Base-by-base conservation (phyloP, 2,797 vertebrate species). In the Scyliorhinus canicula region DNA sequence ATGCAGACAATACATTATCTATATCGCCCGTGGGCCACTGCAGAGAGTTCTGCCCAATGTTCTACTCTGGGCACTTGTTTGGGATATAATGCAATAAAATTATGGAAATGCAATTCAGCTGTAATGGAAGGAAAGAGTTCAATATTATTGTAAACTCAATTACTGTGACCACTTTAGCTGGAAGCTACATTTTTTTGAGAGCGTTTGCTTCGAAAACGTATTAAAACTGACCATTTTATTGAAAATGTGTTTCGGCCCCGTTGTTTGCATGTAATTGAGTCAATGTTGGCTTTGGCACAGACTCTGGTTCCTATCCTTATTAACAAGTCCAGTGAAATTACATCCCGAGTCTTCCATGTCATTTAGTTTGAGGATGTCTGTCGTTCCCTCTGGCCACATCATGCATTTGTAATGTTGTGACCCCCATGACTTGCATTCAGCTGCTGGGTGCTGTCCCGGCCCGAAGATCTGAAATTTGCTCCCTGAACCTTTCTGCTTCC, bases 91-190 rank as follows among this genome's bases (percentile, higher is more conserved):
- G 65, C 97, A 98, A 98, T 96, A 97, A 96, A 98, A 97, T 97
- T 97, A 98, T 97, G 96, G 96, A 97, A 97, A 97, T 97, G 96
- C 95, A 97, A 97, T 98, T 96, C 96, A 96, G 98, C 98, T 97
- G 98, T 96, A 97, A 97, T 96, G 96, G 95, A 95, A 95, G 95
- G 97, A 97, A 96, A 96, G 96, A 96, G 95, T 95, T 95, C 35
- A 96, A 96, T 95, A 96, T 95, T 95, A 96, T 86, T 31, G 79
- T 96, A 97, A 96, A 97, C 88, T 96, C 95, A 96, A 96, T 97
- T 97, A 97, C 50, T 95, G 93, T 95, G 95, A 79, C 44, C 95
- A 95, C 74, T 96, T 95, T 96, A 96, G 96, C 96, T 96, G 95
- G 95, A 95, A 97, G 88, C 95, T 95, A 95, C 71, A 11, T 1